Base-by-base conservation (phyloP, 2,888 invertebrate species). In the Drosophila helvetica region DNA sequence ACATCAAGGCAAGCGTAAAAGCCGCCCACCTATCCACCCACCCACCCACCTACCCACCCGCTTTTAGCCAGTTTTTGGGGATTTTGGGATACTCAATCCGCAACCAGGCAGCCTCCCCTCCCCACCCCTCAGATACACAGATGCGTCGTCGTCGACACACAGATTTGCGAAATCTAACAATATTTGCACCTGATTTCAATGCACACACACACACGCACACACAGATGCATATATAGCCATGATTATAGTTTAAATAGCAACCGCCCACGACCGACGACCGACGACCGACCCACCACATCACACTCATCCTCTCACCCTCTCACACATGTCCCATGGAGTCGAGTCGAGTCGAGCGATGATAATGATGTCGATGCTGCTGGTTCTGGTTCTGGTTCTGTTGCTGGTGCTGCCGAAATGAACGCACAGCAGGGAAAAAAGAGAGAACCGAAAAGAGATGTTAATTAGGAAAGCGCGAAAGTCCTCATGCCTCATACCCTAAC, bases 171-270 rank as follows among this genome's bases (percentile, higher is more conserved):
- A 66, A 73, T 83, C 73, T 78, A 87, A 88, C 73, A 86, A 84
- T 88, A 83, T 88, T 84, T 83, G 75, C 83, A 88, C 78, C 83
- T 83, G 86, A 85, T 85, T 85, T 78, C 63, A 58, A 68, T 83
- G 70, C 70, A 50, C 51, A 64, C 18, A n/a, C 46, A 65, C 51
- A 38, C 6, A 10, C 51, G 15, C 8, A 17, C n/a, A 50, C 25
- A 18, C 42, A 46, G 5, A 33, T 15, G 33, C 10, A 9, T 53
- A 30, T 50, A 69, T 52, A 47, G 52, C 57, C 60, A 51, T 62
- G 46, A 48, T 64, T 75, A 73, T 86, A 79, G 77, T 75, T 79
- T 60, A 75, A 52, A 64, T 63, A 64, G 72, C 62, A 25, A 51
- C 19, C 47, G 52, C 59, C 38, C 38, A 38, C 15, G 15, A 22